Evolutionary conservation across 1,140 invertebrate genomes (phyloP).

Genomic region (Bombyx mandarina): DNA sequence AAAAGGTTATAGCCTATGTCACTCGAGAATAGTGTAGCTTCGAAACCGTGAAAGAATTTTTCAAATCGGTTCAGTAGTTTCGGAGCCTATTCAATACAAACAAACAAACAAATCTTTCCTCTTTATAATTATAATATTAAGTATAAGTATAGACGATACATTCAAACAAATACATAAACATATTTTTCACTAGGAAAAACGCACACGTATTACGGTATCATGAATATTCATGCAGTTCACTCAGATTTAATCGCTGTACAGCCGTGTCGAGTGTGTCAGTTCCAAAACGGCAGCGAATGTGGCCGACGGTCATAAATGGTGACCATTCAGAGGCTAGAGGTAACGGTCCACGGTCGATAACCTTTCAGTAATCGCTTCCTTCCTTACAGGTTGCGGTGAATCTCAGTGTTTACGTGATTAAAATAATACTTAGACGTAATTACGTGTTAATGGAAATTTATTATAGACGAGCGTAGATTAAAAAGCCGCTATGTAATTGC

Average conservation of each 20-base stretch:
- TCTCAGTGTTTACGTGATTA: conserved; percentile 48
- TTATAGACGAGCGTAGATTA: no score
- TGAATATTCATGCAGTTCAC: conserved; percentile 43
- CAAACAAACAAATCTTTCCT: no score
- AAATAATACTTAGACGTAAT: conserved; percentile 24
- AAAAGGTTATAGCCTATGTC: no score
- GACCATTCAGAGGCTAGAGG: conserved; percentile 23
- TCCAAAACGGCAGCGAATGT: conserved; percentile 12
- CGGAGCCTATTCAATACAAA: no score
- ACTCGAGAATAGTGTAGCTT: no score
- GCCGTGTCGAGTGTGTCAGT: conserved; percentile 19
- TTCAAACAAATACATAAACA: no score
- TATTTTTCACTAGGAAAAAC: not conserved
- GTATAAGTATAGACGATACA: no score
- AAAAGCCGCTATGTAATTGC: no score
- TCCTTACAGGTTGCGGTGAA: conserved; percentile 52
- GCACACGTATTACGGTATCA: conserved; percentile 18
- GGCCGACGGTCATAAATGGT: conserved; percentile 27
- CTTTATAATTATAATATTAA: no score
- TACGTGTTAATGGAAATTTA: not conserved
- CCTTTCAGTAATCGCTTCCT: conserved; percentile 61
- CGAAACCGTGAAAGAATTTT: no score
- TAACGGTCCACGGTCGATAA: conserved; percentile 61
- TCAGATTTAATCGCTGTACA: conserved; percentile 40
- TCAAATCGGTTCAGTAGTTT: no score